Base-by-base conservation (phyloP, 2,113 vertebrate genomes). In the Forbesichthys agassizii region DNA sequence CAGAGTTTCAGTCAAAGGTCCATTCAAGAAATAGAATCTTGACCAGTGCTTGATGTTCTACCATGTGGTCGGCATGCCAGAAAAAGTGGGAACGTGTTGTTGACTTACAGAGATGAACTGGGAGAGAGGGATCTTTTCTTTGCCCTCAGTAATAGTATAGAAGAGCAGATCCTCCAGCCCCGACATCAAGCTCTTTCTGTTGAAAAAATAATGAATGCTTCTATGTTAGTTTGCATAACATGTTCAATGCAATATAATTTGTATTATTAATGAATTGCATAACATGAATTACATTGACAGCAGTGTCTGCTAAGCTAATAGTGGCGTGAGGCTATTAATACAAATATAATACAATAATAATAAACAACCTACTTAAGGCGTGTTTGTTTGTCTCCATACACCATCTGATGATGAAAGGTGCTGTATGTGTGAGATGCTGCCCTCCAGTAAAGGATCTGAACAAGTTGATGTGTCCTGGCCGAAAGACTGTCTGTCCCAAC, bases 101-200 rank as follows among this genome's bases (percentile, higher is more conserved):
- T 55, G 48, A 90, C 94, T 91, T 86, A 96, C 95, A 69, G 90
- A 88, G 55, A 94, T 93, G 84, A 96, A 96, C 72, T 93, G 94
- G 51, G 93, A 85, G 68, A 95, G 78, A 16, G 94, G 92, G 66
- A 96, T 94, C 48, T 75, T 89, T 46, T 95, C 93, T 73, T 95
- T 90, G 85, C 95, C 95, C 61, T 95, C 93, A 0, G 94, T 94
- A 86, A 96, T 91, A 33, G 95, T 94, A 90, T 96, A 95, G 89
- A 96, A 96, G 65, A 96, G 92, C 62, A 95, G 79, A 54, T 95
- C 94, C 42, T 93, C 94, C 70, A 95, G 90, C 11, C 88, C 90
- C 57, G 90, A 87, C 77, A 93, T 88, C 73, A 91, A 75, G 3
- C 78, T 52, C 18, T 86, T 89, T 71, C 93, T 94, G 81, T 36